phyloP scores from a whole-genome alignment of 23 tunicate species.

The Trididemnum nubilum region DNA sequence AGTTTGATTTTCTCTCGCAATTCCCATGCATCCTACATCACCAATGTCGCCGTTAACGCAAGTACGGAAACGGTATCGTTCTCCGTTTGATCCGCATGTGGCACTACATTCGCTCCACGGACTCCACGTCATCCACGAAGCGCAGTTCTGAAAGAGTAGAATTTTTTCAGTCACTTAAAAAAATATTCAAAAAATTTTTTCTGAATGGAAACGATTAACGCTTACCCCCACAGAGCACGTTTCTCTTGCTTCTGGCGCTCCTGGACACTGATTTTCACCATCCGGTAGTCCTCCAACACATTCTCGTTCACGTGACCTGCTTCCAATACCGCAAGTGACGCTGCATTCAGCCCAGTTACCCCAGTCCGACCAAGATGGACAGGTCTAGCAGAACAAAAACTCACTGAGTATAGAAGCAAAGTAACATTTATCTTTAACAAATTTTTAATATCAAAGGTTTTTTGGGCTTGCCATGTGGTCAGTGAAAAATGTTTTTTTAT shows the following conservation, averaged over 20 bases:
- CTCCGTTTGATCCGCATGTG: conserved; percentile 38
- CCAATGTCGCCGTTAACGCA: conserved; percentile 25
- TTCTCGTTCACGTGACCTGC: conserved; percentile 42
- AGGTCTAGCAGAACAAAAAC: conserved; percentile 23
- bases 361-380: conserved; percentile 81
- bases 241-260: conserved; percentile 35
- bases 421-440: too few species aligned
- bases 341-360: conserved; percentile 52
- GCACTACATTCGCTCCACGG: conserved; percentile 32
- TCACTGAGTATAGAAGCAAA: too few species aligned
- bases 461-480: too few species aligned
- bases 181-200: too few species aligned
- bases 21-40: conserved; percentile 28
- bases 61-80: not conserved
- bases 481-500: too few species aligned
- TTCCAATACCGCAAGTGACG: conserved; percentile 66
- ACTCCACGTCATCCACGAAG: conserved; percentile 36
- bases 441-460: too few species aligned
- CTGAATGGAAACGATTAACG: not conserved
- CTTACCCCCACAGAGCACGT: conserved; percentile 68
- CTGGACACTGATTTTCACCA: conserved; percentile 47
- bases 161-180: too few species aligned
- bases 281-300: conserved; percentile 54
- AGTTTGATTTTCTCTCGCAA: not conserved
- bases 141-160: conserved; percentile 31